Evolutionary conservation across 2,113 vertebrate species (phyloP).

Genomic region (Choloepus hoffmanni): DNA sequence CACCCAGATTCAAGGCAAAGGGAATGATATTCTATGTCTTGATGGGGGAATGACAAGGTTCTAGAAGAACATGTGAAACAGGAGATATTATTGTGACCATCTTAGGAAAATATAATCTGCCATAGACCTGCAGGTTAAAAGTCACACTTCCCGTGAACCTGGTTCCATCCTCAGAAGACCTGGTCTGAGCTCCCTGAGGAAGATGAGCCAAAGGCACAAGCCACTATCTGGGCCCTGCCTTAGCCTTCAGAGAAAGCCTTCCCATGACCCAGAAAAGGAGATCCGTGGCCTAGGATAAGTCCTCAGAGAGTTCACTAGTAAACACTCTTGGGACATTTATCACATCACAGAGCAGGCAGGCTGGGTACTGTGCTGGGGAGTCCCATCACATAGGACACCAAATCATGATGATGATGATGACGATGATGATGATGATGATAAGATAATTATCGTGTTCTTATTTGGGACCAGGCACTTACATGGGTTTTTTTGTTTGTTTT

Average conservation of each 20-base stretch:
- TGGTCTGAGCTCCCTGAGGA: background rate
- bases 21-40: background rate
- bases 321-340: background rate
- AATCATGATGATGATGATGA: background rate
- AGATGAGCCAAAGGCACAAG: background rate
- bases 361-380: background rate
- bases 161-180: background rate
- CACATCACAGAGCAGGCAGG: background rate
- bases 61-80: slow-evolving; percentile 28
- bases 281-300: background rate
- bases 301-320: background rate
- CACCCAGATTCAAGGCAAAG: background rate
- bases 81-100: background rate
- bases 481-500: background rate
- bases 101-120: slow-evolving; percentile 29
- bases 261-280: background rate
- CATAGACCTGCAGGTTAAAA: slow-evolving; percentile 8
- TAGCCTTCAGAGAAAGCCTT: background rate
- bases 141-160: background rate
- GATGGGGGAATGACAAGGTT: background rate
- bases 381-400: background rate
- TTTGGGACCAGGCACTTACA: background rate
- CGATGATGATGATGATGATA: background rate
- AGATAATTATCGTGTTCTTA: background rate
- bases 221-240: background rate